phyloP scores from a whole-genome alignment of 2,113 vertebrate species.

The Thamnaconus septentrionalis region DNA sequence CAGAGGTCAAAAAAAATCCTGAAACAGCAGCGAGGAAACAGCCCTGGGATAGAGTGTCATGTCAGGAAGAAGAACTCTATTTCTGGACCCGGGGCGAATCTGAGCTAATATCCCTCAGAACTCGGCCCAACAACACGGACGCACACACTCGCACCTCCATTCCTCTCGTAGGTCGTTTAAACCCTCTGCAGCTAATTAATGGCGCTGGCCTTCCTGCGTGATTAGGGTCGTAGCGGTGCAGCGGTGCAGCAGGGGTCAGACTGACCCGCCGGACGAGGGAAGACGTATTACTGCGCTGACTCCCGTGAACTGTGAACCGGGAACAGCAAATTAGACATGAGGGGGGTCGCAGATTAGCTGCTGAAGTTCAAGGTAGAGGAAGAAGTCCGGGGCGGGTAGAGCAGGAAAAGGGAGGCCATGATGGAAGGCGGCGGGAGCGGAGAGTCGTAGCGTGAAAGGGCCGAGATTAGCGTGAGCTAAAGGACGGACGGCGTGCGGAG shows the following conservation, averaged over 20 bases:
- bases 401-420: not conserved
- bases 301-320: constrained; percentile 40
- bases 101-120: constrained; percentile 19
- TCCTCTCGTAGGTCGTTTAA: constrained; percentile 39
- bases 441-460: not conserved
- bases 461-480: too few species aligned
- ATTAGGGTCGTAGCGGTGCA: constrained; percentile 53
- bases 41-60: constrained; percentile 42
- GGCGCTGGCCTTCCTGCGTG: constrained; percentile 33
- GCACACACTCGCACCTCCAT: constrained; percentile 5
- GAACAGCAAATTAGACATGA: constrained; percentile 8
- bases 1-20: constrained; percentile 28
- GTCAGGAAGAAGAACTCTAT: constrained; percentile 38
- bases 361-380: not conserved
- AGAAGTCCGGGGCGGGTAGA: not conserved
- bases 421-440: constrained; percentile 11
- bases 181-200: constrained; percentile 54
- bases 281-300: constrained; percentile 23
- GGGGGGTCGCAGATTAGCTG: constrained; percentile 19
- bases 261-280: constrained; percentile 17
- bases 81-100: constrained; percentile 38
- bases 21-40: constrained; percentile 2
- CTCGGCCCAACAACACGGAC: not conserved
- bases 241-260: constrained; percentile 29
- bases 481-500: too few species aligned